Evolutionary conservation across 2,888 invertebrate genomes (phyloP).

Genomic region (Lasiommata megera): DNA sequence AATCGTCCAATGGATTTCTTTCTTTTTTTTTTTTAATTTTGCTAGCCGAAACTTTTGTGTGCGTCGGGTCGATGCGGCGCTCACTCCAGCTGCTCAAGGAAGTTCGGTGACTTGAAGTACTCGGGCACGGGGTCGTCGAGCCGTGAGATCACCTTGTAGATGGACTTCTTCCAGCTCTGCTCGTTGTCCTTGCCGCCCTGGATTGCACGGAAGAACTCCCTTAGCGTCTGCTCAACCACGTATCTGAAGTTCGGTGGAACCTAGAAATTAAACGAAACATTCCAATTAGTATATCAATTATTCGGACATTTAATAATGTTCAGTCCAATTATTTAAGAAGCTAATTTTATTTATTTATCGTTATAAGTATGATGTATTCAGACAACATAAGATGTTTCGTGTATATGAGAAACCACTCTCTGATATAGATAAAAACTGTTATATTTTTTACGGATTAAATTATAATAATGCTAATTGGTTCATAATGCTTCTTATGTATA

Average conservation of each 20-base stretch:
- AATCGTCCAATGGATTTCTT: slow-evolving; percentile 62
- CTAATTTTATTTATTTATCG: too few species aligned
- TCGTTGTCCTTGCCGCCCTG: slow-evolving; percentile 98
- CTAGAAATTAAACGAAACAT: slow-evolving; percentile 76
- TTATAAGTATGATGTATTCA: too few species aligned
- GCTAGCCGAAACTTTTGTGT: slow-evolving; percentile 61
- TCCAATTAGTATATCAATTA: too few species aligned
- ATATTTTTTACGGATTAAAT: too few species aligned
- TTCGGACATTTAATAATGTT: too few species aligned
- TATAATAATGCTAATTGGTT: too few species aligned
- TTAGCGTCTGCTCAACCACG: slow-evolving; percentile 98
- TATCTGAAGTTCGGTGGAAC: slow-evolving; percentile 98
- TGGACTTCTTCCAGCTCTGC: slow-evolving; percentile 99
- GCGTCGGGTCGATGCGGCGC: slow-evolving; percentile 56
- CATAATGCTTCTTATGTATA: too few species aligned
- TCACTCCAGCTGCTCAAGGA: slow-evolving; percentile 98
- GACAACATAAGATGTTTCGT: too few species aligned
- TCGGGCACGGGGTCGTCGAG: slow-evolving; percentile 99
- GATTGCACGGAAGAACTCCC: slow-evolving; percentile 99
- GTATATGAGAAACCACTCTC: too few species aligned
- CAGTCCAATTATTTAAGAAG: too few species aligned
- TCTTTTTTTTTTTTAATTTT: slow-evolving; percentile 45
- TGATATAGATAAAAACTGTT: too few species aligned
- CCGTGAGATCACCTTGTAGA: slow-evolving; percentile 99
- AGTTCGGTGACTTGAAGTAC: slow-evolving; percentile 99